These are phyloP conservation scores for Drosophila watanabei DNA, from an alignment of 1,140 invertebrate genomes.

Conservation along the genomic window DNA sequence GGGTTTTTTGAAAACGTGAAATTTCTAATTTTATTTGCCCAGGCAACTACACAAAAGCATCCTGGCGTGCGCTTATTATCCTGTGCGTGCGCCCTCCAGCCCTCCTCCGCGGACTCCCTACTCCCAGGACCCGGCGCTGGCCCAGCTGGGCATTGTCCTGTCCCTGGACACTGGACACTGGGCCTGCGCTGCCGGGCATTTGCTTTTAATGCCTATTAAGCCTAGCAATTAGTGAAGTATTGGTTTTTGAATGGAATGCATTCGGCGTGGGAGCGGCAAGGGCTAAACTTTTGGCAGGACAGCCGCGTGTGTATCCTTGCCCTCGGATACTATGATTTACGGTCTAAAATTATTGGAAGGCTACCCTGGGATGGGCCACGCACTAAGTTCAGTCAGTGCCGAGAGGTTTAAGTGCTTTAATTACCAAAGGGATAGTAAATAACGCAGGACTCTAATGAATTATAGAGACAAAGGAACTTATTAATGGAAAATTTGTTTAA, in stretches of 20 bases:
- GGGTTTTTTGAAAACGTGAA: slow-evolving; percentile 76
- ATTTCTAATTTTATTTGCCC: slow-evolving; percentile 82
- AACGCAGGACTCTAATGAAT: neutral
- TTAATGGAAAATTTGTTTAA: neutral
- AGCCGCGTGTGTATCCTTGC: slow-evolving; percentile 17
- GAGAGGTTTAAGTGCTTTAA: slow-evolving; percentile 14
- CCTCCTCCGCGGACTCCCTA: neutral
- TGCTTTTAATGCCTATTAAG: slow-evolving; percentile 83
- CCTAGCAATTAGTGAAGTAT: slow-evolving; percentile 81
- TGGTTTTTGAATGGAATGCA: slow-evolving; percentile 71
- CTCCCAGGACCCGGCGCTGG: slow-evolving; percentile 17
- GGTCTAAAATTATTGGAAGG: slow-evolving; percentile 52
- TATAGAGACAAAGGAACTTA: neutral
- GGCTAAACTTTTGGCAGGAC: slow-evolving; percentile 25
- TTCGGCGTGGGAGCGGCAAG: slow-evolving; percentile 30
- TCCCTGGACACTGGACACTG: slow-evolving; percentile 48
- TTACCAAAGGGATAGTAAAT: slow-evolving; percentile 3
- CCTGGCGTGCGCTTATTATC: slow-evolving; percentile 81
- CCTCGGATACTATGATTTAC: slow-evolving; percentile 64
- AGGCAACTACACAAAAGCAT: slow-evolving; percentile 75
- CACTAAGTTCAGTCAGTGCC: slow-evolving; percentile 1
- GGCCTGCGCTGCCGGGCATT: slow-evolving; percentile 64
- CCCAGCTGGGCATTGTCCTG: slow-evolving; percentile 73
- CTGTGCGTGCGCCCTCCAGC: slow-evolving; percentile 60
- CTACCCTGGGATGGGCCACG: neutral